A percentile compares a stretch with the other conserved stretches of the same genome.
Conservation (phyloP, 1,140 invertebrate species). For the Drosophila sechellia region DNA sequence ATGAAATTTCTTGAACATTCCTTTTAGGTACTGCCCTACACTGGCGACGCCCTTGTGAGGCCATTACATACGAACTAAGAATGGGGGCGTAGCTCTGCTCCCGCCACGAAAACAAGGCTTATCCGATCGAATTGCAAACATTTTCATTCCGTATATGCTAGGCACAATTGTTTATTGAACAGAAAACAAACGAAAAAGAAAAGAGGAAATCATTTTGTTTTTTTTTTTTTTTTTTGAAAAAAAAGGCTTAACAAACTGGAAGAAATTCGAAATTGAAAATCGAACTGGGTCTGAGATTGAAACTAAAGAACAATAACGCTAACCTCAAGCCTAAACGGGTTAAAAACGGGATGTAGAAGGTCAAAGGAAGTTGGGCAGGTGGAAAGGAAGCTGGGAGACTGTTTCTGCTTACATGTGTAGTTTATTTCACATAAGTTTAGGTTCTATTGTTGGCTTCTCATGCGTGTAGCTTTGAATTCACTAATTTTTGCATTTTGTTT, state of each 20-base stretch:
- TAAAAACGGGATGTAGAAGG: background rate
- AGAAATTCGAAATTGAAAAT: slow-evolving; percentile 16
- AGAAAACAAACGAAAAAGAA: background rate
- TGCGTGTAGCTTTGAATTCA: slow-evolving; percentile 23
- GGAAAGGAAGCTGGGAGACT: slow-evolving; percentile 28
- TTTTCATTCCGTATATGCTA: slow-evolving; percentile 30
- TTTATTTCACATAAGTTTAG: slow-evolving; percentile 24
- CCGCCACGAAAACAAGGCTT: slow-evolving; percentile 24
- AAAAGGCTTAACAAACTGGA: slow-evolving; percentile 28
- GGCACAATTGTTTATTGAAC: slow-evolving; percentile 27
- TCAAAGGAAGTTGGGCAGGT: slow-evolving; percentile 26
- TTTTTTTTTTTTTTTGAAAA: too few species aligned
- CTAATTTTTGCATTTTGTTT: slow-evolving; percentile 20
- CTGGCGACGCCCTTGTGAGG: background rate
- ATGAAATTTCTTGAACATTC: too few species aligned
- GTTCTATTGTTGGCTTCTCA: slow-evolving; percentile 34
- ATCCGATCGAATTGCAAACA: slow-evolving; percentile 15
- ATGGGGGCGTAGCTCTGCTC: slow-evolving; percentile 14
- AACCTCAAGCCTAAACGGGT: slow-evolving; percentile 15
- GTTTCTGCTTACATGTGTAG: slow-evolving; percentile 23
- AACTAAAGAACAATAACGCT: slow-evolving; percentile 18
- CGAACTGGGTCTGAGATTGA: slow-evolving; percentile 23
- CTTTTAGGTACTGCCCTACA: too few species aligned
- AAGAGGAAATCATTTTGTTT: background rate
- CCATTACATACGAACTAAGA: slow-evolving; percentile 18